Evolutionary conservation across 2,888 invertebrate species (phyloP).

Genomic region (Drosophila gaucha): DNA sequence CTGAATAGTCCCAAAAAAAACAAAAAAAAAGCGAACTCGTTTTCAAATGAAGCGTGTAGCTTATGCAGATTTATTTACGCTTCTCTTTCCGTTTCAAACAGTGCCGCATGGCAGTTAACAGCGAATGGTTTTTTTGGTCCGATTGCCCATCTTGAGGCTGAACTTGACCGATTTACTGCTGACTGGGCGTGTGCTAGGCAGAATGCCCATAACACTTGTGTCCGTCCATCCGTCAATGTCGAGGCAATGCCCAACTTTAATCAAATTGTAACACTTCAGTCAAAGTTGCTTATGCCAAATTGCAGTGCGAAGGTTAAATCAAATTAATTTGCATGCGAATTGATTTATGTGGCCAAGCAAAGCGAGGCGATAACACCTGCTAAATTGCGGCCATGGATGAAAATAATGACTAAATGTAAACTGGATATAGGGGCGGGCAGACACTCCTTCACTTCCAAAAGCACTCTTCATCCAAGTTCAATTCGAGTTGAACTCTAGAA

Average conservation of each 20-base stretch:
- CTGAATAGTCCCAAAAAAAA: not conserved
- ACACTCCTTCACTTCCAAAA: constrained; percentile 7
- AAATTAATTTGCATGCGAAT: constrained; percentile 61
- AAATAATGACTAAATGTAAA: constrained; percentile 16
- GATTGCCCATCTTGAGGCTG: constrained; percentile 46
- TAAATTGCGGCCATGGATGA: constrained; percentile 44
- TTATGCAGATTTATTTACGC: constrained; percentile 51
- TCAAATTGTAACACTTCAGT: constrained; percentile 33
- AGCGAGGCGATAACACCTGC: constrained; percentile 36
- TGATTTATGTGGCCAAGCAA: constrained; percentile 41
- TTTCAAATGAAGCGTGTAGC: constrained; percentile 55
- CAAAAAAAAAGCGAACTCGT: constrained; percentile 11
- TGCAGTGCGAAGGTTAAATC: constrained; percentile 55
- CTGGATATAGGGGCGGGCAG: not conserved
- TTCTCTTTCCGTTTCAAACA: constrained; percentile 23
- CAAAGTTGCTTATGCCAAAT: constrained; percentile 38
- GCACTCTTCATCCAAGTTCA: constrained; percentile 8
- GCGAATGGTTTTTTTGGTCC: constrained; percentile 10
- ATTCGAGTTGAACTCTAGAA: constrained; percentile 26
- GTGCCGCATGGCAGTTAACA: constrained; percentile 41
- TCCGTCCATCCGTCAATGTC: constrained; percentile 34
- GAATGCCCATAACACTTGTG: constrained; percentile 36
- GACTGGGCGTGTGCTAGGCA: constrained; percentile 36
- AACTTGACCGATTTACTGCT: constrained; percentile 71
- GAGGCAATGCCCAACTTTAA: constrained; percentile 17